Percentiles rank a stretch among this genome's conserved stretches.
These are phyloP conservation scores for Scaptomyza polygonia DNA, from an alignment of 2,888 invertebrate species.

Conservation along the genomic window DNA sequence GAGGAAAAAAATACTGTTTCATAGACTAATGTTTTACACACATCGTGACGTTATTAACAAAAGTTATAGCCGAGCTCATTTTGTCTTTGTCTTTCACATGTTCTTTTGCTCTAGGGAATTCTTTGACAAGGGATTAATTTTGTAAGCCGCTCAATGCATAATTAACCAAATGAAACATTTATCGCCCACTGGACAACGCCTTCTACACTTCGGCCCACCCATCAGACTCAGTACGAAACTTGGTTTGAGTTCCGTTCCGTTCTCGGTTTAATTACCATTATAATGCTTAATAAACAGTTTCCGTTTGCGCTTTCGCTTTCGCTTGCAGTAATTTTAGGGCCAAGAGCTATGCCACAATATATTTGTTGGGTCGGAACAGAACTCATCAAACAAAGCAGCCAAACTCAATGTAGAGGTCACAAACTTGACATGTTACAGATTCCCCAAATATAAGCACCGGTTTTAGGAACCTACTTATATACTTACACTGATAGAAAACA, in stretches of 20 bases:
- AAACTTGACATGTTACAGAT: not conserved
- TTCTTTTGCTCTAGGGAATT: constrained; percentile 30
- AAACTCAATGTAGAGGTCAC: constrained; percentile 11
- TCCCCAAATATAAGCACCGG: constrained; percentile 23
- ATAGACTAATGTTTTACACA: not conserved
- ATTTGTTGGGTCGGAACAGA: constrained; percentile 40
- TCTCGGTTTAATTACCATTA: constrained; percentile 1
- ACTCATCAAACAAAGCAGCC: constrained; percentile 1
- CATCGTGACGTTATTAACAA: not conserved
- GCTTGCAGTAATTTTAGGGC: constrained; percentile 12
- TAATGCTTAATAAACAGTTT: not conserved
- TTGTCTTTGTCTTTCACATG: not conserved
- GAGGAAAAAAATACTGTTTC: not conserved
- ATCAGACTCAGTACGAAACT: not conserved
- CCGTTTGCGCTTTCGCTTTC: not conserved
- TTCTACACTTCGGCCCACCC: not conserved
- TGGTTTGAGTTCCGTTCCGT: constrained; percentile 8
- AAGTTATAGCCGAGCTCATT: not conserved
- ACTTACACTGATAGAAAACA: no score
- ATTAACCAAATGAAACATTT: constrained; percentile 64
- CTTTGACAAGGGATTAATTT: constrained; percentile 64
- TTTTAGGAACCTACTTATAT: constrained; percentile 8
- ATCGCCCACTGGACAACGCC: not conserved
- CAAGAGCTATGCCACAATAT: constrained; percentile 21
- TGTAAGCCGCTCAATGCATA: constrained; percentile 69